phyloP scores from a whole-genome alignment of 2,888 invertebrate genomes.

The Tenthredo scrophulariae region DNA sequence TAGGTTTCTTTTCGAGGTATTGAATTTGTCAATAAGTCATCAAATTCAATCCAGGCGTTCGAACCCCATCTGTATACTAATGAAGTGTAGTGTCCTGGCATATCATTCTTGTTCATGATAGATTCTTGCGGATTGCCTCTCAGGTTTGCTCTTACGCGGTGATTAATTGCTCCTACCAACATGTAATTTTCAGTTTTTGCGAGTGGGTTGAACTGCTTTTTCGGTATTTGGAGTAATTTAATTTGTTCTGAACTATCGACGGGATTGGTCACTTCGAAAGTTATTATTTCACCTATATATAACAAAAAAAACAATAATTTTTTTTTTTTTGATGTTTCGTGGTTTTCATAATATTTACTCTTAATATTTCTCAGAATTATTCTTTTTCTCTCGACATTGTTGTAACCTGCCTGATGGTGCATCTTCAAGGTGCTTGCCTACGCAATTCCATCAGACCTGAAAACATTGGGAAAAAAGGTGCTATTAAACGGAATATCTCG shows the following conservation, averaged over 20 bases:
- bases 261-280: neutral
- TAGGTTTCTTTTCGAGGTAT: neutral
- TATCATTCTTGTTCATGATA: neutral
- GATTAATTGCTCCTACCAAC: neutral
- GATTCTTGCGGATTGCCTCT: neutral
- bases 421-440: too few species aligned
- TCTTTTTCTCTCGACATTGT: too few species aligned
- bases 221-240: neutral
- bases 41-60: constrained; percentile 19
- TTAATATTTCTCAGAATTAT: too few species aligned
- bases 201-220: constrained; percentile 5
- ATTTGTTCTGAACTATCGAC: neutral
- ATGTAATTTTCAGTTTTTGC: neutral
- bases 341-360: too few species aligned
- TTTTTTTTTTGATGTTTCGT: too few species aligned
- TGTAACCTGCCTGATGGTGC: too few species aligned
- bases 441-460: too few species aligned
- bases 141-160: neutral
- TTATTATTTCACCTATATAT: constrained; percentile 33
- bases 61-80: constrained; percentile 12
- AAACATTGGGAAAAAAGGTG: too few species aligned
- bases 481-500: too few species aligned
- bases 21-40: neutral
- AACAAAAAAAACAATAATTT: too few species aligned
- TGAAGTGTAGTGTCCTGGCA: constrained; percentile 11